Evolutionary conservation across 1,140 invertebrate species (phyloP).

Genomic region (Drosophila nikananu): DNA sequence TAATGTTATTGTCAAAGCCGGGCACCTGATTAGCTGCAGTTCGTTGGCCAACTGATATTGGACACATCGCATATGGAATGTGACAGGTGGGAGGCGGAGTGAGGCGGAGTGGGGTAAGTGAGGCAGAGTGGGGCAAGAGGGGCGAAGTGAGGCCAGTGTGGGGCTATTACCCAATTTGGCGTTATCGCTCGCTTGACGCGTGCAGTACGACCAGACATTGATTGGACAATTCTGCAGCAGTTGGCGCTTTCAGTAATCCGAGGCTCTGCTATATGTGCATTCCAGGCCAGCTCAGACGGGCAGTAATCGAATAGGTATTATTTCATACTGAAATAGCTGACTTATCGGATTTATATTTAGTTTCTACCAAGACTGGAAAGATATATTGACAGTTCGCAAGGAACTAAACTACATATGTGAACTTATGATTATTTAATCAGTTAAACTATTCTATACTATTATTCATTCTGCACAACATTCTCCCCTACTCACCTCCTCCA

Average conservation of each 20-base stretch:
- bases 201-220: slow-evolving; percentile 29
- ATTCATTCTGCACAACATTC: too few relatives aligned
- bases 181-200: slow-evolving; percentile 49
- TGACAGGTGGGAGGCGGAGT: slow-evolving; percentile 33
- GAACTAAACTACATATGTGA: not conserved
- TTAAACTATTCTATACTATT: not conserved
- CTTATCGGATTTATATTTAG: not conserved
- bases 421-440: not conserved
- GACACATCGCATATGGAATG: slow-evolving; percentile 20
- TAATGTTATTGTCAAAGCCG: slow-evolving; percentile 69
- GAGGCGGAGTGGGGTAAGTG: not conserved
- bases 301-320: slow-evolving; percentile 5
- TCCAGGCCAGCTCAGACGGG: slow-evolving; percentile 1
- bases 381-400: too few relatives aligned
- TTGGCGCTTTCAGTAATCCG: slow-evolving; percentile 37
- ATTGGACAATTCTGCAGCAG: slow-evolving; percentile 40
- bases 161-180: slow-evolving; percentile 36
- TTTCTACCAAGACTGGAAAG: too few relatives aligned
- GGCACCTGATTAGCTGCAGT: slow-evolving; percentile 68
- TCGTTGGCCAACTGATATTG: slow-evolving; percentile 64
- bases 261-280: slow-evolving; percentile 11
- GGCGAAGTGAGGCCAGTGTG: not conserved
- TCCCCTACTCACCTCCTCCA: slow-evolving; percentile 93
- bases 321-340: not conserved
- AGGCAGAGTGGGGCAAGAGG: too few relatives aligned